Conservation (phyloP, 2,888 invertebrate species). For the Meandrusa payeni region DNA sequence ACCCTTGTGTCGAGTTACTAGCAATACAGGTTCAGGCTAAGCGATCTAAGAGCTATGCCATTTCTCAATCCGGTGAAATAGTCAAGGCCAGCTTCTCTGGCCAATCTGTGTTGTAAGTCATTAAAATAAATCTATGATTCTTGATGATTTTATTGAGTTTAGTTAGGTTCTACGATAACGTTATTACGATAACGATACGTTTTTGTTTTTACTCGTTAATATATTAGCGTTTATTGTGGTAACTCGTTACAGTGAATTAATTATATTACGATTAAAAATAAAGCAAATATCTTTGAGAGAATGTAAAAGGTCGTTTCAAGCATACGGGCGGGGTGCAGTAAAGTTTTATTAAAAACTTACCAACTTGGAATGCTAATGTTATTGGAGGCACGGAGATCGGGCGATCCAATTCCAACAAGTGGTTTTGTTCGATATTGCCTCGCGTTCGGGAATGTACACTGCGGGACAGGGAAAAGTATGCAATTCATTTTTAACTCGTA, state of each 20-base stretch:
- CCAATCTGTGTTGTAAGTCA: too few species aligned
- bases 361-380: slow-evolving; percentile 50
- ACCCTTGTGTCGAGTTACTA: too few species aligned
- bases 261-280: background rate
- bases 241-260: background rate
- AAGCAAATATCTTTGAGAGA: background rate
- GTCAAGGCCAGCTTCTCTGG: too few species aligned
- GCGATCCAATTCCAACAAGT: slow-evolving; percentile 59
- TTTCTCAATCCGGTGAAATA: too few species aligned
- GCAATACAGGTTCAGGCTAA: too few species aligned
- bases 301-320: background rate
- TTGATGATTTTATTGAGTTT: too few species aligned
- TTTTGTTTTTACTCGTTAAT: too few species aligned
- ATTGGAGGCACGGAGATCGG: slow-evolving; percentile 32
- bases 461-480: background rate
- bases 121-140: too few species aligned
- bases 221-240: too few species aligned
- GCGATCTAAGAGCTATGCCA: too few species aligned
- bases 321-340: background rate
- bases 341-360: slow-evolving; percentile 47
- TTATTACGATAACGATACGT: too few species aligned
- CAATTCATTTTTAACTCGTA: background rate
- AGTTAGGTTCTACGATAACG: too few species aligned
- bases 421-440: slow-evolving; percentile 43
- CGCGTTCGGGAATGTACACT: slow-evolving; percentile 18